Percentiles rank a stretch among this genome's conserved stretches.
Conservation (phyloP, 2,888 invertebrate species). For the Papilio protenor region DNA sequence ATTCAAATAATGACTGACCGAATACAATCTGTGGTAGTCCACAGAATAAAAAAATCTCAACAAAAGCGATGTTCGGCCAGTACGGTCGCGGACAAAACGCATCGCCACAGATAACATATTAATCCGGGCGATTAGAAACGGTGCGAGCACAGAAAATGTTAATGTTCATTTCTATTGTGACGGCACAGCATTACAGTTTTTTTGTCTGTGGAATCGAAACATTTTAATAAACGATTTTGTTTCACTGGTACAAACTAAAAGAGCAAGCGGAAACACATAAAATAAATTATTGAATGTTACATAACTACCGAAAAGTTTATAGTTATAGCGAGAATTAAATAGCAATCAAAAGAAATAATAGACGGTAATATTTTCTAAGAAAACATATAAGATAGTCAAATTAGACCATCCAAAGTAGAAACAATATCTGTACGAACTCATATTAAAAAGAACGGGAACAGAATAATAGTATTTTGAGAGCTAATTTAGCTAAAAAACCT, state of each 20-base stretch:
- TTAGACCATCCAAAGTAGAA: too few relatives aligned
- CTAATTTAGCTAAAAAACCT: neutral
- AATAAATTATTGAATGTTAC: neutral
- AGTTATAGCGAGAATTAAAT: neutral
- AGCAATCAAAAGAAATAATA: too few relatives aligned
- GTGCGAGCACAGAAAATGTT: slow-evolving; percentile 47
- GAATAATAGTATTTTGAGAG: neutral
- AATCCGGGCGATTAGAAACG: slow-evolving; percentile 48
- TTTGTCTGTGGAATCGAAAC: slow-evolving; percentile 31
- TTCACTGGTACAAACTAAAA: neutral
- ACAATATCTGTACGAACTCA: too few relatives aligned
- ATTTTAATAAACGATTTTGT: slow-evolving; percentile 33
- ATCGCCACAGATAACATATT: slow-evolving; percentile 40
- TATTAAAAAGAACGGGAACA: neutral
- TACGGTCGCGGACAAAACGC: slow-evolving; percentile 15
- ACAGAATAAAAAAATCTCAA: slow-evolving; percentile 13
- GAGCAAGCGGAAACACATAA: neutral
- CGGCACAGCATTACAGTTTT: slow-evolving; percentile 25
- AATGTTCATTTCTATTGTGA: slow-evolving; percentile 47
- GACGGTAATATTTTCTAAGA: too few relatives aligned
- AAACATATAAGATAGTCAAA: too few relatives aligned
- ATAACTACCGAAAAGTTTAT: neutral
- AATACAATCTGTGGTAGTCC: slow-evolving; percentile 3
- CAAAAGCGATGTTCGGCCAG: neutral
- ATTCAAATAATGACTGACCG: slow-evolving; percentile 14